Percentiles rank a stretch among this genome's conserved stretches.
phyloP scores from a whole-genome alignment of 2,888 invertebrate genomes.

The Ariolimax columbianus region DNA sequence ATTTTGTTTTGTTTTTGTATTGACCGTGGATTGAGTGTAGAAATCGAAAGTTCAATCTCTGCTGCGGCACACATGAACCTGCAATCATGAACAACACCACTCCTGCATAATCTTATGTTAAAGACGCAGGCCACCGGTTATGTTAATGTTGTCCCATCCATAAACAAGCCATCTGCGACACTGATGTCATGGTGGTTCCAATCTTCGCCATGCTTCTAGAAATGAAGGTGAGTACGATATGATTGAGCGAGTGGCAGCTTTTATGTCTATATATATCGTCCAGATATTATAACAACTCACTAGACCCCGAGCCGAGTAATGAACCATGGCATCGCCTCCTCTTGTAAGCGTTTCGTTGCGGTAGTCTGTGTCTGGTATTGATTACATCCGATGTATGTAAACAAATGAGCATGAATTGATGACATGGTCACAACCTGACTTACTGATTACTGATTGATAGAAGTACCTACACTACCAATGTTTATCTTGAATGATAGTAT shows the following conservation, averaged over 20 bases:
- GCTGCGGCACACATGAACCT: neutral
- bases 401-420: neutral
- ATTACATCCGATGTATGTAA: neutral
- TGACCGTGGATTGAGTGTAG: neutral
- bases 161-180: neutral
- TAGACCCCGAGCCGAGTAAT: too few species aligned
- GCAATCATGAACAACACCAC: neutral
- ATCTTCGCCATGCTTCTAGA: constrained; percentile 2
- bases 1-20: neutral
- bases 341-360: neutral
- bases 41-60: neutral
- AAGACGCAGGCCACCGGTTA: neutral
- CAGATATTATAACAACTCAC: too few species aligned
- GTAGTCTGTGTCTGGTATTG: neutral
- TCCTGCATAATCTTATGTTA: neutral
- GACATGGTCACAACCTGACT: too few species aligned
- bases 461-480: too few species aligned
- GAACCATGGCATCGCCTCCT: too few species aligned
- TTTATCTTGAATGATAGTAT: too few species aligned
- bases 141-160: neutral
- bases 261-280: too few species aligned
- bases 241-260: too few species aligned
- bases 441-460: too few species aligned
- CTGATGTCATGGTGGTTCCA: neutral
- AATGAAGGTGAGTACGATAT: neutral